Evolutionary conservation across 2,888 invertebrate species (phyloP).

Genomic region (Trissoscelio sp.): DNA sequence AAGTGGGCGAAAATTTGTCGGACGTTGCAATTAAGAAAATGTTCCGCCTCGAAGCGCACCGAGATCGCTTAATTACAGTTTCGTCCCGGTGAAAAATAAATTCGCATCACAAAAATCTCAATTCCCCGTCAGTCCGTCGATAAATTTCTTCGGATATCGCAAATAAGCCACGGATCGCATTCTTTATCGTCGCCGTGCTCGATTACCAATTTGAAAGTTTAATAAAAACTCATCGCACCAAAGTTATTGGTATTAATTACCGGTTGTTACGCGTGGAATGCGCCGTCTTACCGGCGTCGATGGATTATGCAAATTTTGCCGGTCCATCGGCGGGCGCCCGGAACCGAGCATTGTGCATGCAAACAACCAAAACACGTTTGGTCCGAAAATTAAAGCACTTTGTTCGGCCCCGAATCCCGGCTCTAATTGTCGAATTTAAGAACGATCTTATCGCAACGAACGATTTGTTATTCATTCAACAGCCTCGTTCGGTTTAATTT

Average conservation of each 20-base stretch:
- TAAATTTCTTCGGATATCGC: constrained; percentile 38
- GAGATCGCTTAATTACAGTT: constrained; percentile 36
- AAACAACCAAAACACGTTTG: background rate
- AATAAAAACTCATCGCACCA: constrained; percentile 52
- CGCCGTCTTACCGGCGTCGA: constrained; percentile 26
- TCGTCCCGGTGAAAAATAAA: constrained; percentile 16
- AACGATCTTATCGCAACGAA: background rate
- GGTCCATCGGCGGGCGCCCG: constrained; percentile 4
- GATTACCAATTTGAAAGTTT: constrained; percentile 52
- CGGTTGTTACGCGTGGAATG: constrained; percentile 45
- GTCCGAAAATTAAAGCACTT: background rate
- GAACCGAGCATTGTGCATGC: constrained; percentile 11
- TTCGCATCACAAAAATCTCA: constrained; percentile 36
- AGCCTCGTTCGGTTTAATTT: too few relatives aligned
- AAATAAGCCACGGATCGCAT: constrained; percentile 34
- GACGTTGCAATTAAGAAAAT: constrained; percentile 58
- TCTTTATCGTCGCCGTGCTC: constrained; percentile 32
- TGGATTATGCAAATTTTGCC: constrained; percentile 52
- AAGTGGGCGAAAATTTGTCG: constrained; percentile 28
- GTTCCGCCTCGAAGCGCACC: constrained; percentile 7
- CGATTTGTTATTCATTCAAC: too few relatives aligned
- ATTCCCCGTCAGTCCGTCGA: constrained; percentile 32
- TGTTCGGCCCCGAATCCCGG: background rate
- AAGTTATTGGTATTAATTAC: constrained; percentile 59
- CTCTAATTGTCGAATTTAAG: background rate